Base-by-base conservation (phyloP, 1,140 invertebrate species). In the Drosophila carrolli region DNA sequence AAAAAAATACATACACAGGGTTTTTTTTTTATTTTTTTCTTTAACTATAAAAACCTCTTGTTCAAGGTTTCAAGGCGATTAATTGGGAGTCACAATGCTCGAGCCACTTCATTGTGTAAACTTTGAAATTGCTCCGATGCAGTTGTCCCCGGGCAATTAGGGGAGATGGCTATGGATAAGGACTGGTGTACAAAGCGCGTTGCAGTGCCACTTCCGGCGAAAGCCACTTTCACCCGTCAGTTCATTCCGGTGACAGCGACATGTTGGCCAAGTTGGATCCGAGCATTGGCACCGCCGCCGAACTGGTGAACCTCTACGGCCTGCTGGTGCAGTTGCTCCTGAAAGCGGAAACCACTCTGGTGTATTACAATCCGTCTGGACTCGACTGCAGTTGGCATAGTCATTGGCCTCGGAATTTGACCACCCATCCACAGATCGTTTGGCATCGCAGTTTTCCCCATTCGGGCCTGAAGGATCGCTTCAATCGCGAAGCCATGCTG, bases 291-390 rank as follows among this genome's bases (percentile, higher is more conserved):
- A 7, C 60, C 4, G 35, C 61, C 5, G 8, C 14, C 0, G 59
- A 63, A 16, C 11, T 85, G n/a, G 50, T 62, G 27, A 48, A 78
- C 0, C 53, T 83, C 0, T 82, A 61, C 9, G 68, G 54, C 0
- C 13, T 81, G 40, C 10, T 86, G 3, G 10, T 75, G 7, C 67
- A 61, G n/a, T 7, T 54, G 4, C 53, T 85, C 4, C 19, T 41
- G 10, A 5, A 13, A 3, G 47, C 47, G 13, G 23, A 43, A 0
- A 37, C 16, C 14, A 76, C 75, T 27, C 8, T 86, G 11, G 58
- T 82, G 11, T 76, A 79, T 23, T 86, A 65, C 23, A 81, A 75
- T 65, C 82, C 82, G 1, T 32, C 3, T 2, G 38, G 57, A 19
- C 46, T 54, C 7, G 51, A 81, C 7, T 85, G 78, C 27, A 57